phyloP scores from a whole-genome alignment of 2,797 vertebrate genomes.

The Tragopan temminckii region DNA sequence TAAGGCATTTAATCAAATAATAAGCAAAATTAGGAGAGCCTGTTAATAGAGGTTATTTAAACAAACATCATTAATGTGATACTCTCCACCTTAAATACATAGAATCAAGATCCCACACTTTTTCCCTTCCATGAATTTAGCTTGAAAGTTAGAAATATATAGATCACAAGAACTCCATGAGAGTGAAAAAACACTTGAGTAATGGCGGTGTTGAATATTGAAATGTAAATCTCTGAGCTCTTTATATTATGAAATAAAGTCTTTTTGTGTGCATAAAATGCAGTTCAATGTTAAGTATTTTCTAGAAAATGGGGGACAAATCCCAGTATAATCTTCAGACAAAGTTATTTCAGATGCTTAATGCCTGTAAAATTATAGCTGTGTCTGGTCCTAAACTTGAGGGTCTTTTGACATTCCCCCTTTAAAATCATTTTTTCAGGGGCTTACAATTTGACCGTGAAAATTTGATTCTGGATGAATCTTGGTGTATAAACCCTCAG shows the following conservation, averaged over 20 bases:
- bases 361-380: slow-evolving; percentile 78
- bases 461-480: slow-evolving; percentile 65
- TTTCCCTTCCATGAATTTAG: slow-evolving; percentile 35
- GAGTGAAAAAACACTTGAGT: slow-evolving; percentile 51
- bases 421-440: slow-evolving; percentile 73
- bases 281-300: slow-evolving; percentile 79
- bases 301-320: slow-evolving; percentile 77
- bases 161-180: slow-evolving; percentile 65
- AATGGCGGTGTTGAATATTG: slow-evolving; percentile 73
- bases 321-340: slow-evolving; percentile 77
- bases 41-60: not conserved
- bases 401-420: slow-evolving; percentile 68
- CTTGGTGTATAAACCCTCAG: slow-evolving; percentile 28
- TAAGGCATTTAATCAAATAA: not conserved
- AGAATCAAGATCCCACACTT: not conserved
- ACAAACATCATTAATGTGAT: not conserved
- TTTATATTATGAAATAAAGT: slow-evolving; percentile 74
- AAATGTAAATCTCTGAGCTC: slow-evolving; percentile 72
- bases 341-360: slow-evolving; percentile 80
- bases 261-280: slow-evolving; percentile 78
- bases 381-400: slow-evolving; percentile 74
- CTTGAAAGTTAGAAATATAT: slow-evolving; percentile 65
- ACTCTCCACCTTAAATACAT: slow-evolving; percentile 36
- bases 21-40: not conserved
- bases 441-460: slow-evolving; percentile 61